Base-by-base conservation (phyloP, 2,888 invertebrate species). In the Cephus nigrinus region DNA sequence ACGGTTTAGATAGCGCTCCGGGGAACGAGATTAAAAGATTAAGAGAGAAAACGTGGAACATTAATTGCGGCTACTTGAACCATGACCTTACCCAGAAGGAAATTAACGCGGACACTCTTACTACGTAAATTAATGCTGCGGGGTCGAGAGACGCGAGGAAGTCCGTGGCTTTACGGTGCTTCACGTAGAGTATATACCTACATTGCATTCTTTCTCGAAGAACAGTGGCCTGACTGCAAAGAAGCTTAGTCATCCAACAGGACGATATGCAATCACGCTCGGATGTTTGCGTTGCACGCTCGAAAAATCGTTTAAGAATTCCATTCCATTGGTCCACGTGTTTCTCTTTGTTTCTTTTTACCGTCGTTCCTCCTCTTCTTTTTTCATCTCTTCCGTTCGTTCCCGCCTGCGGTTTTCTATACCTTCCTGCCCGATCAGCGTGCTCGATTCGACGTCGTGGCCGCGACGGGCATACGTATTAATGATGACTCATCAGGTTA, bases 51-150 rank as follows among this genome's bases (percentile, higher is more conserved):
- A 79, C 79, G 78, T 73, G 78, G 80, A 83, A 82, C 83, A 80
- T 83, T 84, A 84, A 84, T 84, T 82, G 84, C 81, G 78, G 80
- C 72, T 80, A 81, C 81, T 84, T 82, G 84, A 84, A 80, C 82
- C 80, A 68, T 80, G 84, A 82, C 82, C 83, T 81, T 69, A 74
- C 68, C 32, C 78, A 79, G 78, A 78, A 77, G 73, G 73, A 55
- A 55, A 55, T 55, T 55, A 55, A 55, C 55, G 55, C 55, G 55
- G 23, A 55, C 55, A 55, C 23, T 55, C 55, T 55, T 55, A 55
- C 23, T 23, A 15, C 55, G 23, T 55, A 55, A 55, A 55, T 55
- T 55, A 55, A 55, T 55, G 55, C 55, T 55, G 55, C 23, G 23
- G 68, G 76, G 36, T 73, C 55, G 75, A 73, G 68, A 68, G 68